Conservation (phyloP, 2,888 invertebrate genomes). For the Macrosoma leucophasiata region DNA sequence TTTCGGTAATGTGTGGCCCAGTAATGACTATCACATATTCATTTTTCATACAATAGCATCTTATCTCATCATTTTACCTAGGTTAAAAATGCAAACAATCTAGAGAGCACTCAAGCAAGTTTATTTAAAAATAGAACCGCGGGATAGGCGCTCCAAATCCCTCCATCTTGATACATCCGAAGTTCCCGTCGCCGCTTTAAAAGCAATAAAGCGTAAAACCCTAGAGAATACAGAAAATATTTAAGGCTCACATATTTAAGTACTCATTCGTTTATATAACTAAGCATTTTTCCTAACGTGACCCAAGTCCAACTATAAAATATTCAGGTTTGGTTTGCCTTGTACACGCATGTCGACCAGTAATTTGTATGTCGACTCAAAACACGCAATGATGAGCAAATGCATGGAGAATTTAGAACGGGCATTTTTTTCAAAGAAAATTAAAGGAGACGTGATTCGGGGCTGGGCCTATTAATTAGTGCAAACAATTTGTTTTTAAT, state of each 20-base stretch:
- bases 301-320: slow-evolving; percentile 19
- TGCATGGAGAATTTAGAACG: too few species aligned
- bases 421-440: too few species aligned
- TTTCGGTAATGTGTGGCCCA: too few species aligned
- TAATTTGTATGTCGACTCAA: slow-evolving; percentile 51
- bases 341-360: slow-evolving; percentile 48
- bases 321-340: slow-evolving; percentile 26
- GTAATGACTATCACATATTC: too few species aligned
- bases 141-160: slow-evolving; percentile 19
- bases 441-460: too few species aligned
- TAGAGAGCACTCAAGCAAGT: too few species aligned
- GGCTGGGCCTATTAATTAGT: too few species aligned
- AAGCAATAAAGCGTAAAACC: slow-evolving; percentile 44
- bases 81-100: too few species aligned
- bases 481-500: too few species aligned
- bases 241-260: too few species aligned
- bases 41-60: too few species aligned
- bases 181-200: slow-evolving; percentile 31
- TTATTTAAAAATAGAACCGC: slow-evolving; percentile 24
- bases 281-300: slow-evolving; percentile 19
- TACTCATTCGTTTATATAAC: slow-evolving; percentile 29
- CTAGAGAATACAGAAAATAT: slow-evolving; percentile 36
- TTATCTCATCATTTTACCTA: too few species aligned
- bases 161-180: slow-evolving; percentile 13
- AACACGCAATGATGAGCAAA: slow-evolving; percentile 57